Base-by-base conservation (phyloP, 2,113 vertebrate species). In the Progne subis region DNA sequence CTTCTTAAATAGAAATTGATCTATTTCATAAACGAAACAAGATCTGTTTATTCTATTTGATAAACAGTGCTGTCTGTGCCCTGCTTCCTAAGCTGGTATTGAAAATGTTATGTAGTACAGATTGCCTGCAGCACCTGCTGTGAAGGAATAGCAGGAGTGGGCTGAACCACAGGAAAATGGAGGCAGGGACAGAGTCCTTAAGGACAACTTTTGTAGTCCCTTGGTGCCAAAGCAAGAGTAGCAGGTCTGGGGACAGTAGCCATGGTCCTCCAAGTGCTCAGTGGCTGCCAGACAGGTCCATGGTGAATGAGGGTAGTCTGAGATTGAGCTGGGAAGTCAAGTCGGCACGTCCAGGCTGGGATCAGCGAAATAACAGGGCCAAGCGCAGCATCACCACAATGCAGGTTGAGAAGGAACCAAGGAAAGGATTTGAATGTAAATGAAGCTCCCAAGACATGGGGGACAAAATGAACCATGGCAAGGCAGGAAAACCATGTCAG, bases 341-440 rank as follows among this genome's bases (percentile, higher is more conserved):
- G 26, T 31, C 52, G 68, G 44, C 28, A n/a, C 44, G 34, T 76
- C 32, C 14, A 17, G 28, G 18, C 14, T 86, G 68, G 32, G 31
- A 46, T 88, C 41, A 77, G 37, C 34, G 61, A 46, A 31, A 37
- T 64, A 18, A 14, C 37, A 26, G 67, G 29, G 31, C 24, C 34
- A 26, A 57, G 34, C 39, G 25, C 31, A n/a, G 37, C 18, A 47
- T 50, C 0, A 0, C 28, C 1, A 3, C 17, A 7, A 12, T 16
- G 11, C 19, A 13, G 29, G 6, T 4, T 75, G 53, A 29, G 44
- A 85, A 90, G 52, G 56, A 75, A 5, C 6, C 0, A 1, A 67
- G 25, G 29, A 75, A 86, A 63, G 37, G 12, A 5, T 31, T 6
- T 13, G 28, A 65, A 23, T 60, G 10, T 72, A 56, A 86, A 47